phyloP scores from a whole-genome alignment of 2,797 vertebrate species.

The Adrianichthys oophorus region DNA sequence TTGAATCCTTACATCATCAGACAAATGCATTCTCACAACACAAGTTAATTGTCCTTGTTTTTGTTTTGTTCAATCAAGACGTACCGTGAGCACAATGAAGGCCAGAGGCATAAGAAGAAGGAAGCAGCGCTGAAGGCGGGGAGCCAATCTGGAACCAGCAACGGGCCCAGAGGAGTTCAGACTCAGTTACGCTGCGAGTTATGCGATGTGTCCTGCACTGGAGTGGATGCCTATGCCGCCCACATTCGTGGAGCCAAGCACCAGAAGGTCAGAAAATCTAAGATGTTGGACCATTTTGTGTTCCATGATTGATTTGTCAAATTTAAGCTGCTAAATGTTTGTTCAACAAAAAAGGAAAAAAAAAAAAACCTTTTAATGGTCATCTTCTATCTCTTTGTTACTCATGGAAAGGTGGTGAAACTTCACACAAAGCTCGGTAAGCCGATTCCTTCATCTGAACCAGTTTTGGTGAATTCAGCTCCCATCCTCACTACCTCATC shows the following conservation, averaged over 20 bases:
- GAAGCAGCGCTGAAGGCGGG: constrained; percentile 78
- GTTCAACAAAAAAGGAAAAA: not conserved
- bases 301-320: too few relatives aligned
- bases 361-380: constrained; percentile 9
- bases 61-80: constrained; percentile 61
- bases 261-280: constrained; percentile 73
- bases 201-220: constrained; percentile 82
- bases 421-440: constrained; percentile 86
- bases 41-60: too few relatives aligned
- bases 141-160: constrained; percentile 50
- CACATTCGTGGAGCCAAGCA: constrained; percentile 80
- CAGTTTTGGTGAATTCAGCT: constrained; percentile 73
- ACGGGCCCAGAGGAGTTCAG: constrained; percentile 68
- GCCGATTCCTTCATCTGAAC: constrained; percentile 83
- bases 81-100: constrained; percentile 83
- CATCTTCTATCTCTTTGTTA: constrained; percentile 33
- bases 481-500: constrained; percentile 63
- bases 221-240: constrained; percentile 78
- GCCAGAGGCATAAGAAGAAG: constrained; percentile 88
- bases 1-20: too few relatives aligned
- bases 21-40: too few relatives aligned
- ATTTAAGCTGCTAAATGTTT: constrained; percentile 27
- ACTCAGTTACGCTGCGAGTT: constrained; percentile 81
- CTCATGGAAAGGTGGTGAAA: constrained; percentile 81
- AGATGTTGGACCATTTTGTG: not conserved